Evolutionary conservation across 2,113 vertebrate species (phyloP), one percentile per base, ranked within the genome.

Genomic region (Eonycteris spelaea): DNA sequence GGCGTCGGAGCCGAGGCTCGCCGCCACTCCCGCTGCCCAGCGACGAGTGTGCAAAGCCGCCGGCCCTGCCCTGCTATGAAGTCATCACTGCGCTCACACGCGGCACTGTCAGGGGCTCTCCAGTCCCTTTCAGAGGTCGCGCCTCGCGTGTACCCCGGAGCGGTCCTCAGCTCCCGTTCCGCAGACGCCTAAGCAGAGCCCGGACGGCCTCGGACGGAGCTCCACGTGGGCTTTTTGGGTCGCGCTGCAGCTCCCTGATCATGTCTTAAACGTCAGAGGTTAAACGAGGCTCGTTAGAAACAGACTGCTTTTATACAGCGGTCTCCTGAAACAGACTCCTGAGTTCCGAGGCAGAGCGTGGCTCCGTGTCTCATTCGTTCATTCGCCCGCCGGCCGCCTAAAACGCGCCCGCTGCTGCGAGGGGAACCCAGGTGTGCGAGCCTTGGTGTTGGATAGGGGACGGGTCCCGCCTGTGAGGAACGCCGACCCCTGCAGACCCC

Each of bases 81-180:
- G 86, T 84, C 53, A 86, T 53, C 94, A 93, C 94, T 74, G 93
- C 92, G 43, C 33, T 61, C 33, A 35, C 91, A 87, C 95, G 95
- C 35, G 70, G 96, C 94, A 90, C 77, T 94, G 94, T 88, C 95
- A 86, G 6, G 1, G 19, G n/a, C 45, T 92, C 79, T 59, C 21
- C 1, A 40, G 74, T 74, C 24, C 38, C 59, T 78, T 63, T 59
- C 65, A 88, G 90, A 73, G 86, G 87, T 68, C 59, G 26, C 28
- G 88, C 35, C 91, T 87, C 61, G 15, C 59, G 88, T 91, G 86
- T 86, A 53, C 63, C 45, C 75, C 90, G 70, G 43, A 79, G 86
- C 68, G 79, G 65, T 43, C 12, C 9, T 67, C 59, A 73, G 78
- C 78, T 21, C 43, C 30, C 67, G 38, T 48, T 91, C 83, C 53